Base-by-base conservation (phyloP, 2,888 invertebrate species). In the Ischnus inquisitorius region DNA sequence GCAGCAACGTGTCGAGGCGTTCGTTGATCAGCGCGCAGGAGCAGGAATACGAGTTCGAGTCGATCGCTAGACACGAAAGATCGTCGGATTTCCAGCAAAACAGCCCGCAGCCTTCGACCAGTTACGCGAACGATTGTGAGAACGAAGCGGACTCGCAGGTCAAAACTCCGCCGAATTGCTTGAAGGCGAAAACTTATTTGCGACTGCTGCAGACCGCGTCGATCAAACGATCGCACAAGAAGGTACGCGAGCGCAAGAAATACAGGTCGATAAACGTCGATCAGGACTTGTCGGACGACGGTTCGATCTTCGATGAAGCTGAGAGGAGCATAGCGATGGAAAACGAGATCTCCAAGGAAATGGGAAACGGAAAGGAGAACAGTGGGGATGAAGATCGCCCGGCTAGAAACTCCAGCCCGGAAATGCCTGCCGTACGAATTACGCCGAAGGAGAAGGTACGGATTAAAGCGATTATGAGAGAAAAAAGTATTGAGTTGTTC, bases 181-280 rank as follows among this genome's bases (percentile, higher is more conserved):
- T 88, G 8, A 88, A 87, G 69, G 84, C 85, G 0, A 89, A 87
- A 46, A 87, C 72, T 62, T 90, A 90, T 39, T 79, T 92, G 14
- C 89, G 77, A 81, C 51, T 89, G 14, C 48, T 90, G 41, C 90
- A 89, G 54, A 87, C 89, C n/a, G 90, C 90, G 0, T 93, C 92
- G 6, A 92, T 92, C 71, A 93, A 93, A 74, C 89, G 89, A 39
- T 91, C 90, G 1, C 91, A 92, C 48, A 89, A 90, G 41, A 91
- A 91, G 72, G 90, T 89, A 51, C 89, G 91, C 0, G 88, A 89
- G 3, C 85, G 85, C 14, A 86, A 85, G 16, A 86, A 76, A 57
- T 84, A 67, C 3, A 85, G 78, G 39, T 54, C 69, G 6, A 64
- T 80, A 19, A 25, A 83, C 46, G 25, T 79, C 3, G 86, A 89